Evolutionary conservation across 2,888 invertebrate species (phyloP), one percentile per base, ranked within the genome.

Genomic region (Bellardia pandia): DNA sequence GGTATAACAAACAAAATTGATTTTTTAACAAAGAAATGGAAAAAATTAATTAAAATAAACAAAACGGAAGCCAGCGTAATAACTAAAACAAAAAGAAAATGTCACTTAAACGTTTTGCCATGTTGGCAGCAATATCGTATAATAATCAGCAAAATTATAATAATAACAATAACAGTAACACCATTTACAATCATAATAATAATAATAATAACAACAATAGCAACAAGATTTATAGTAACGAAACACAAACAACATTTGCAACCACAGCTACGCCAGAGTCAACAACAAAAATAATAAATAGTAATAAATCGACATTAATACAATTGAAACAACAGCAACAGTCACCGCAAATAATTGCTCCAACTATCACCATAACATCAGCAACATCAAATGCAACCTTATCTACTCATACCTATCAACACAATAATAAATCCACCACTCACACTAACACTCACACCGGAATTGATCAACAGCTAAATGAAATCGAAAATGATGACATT

Each of bases 61-160:
- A 51, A 75, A 75, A 75, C 74, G 48, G 40, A 62, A 48, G 42
- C 23, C 48, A 23, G 13, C 11, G 37, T 68, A 68, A 23, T 33
- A 33, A 53, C 14, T 16, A 40, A 53, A 37, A 72, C n/a, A 13
- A 33, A 76, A 33, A 76, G 7, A 80, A 89, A 93, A 96, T 96
- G 95, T 95, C 96, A 92, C 94, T 96, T 94, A 95, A 96, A 93
- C 94, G 95, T 90, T 94, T 96, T 90, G 96, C 96, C 90, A 90
- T 93, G 90, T 90, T 93, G 85, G 90, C 93, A 88, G 92, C 94
- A 92, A 89, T 91, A 92, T 90, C 92, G 92, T 89, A 92, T 91
- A 88, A 91, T 89, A 89, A 92, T 91, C 88, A 90, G 88, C 90
- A 90, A 71, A 89, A 85, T 89, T 90, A 82, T 87, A 88, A 89